phyloP scores from a whole-genome alignment of 2,113 vertebrate genomes.

The Corvus hawaiiensis region DNA sequence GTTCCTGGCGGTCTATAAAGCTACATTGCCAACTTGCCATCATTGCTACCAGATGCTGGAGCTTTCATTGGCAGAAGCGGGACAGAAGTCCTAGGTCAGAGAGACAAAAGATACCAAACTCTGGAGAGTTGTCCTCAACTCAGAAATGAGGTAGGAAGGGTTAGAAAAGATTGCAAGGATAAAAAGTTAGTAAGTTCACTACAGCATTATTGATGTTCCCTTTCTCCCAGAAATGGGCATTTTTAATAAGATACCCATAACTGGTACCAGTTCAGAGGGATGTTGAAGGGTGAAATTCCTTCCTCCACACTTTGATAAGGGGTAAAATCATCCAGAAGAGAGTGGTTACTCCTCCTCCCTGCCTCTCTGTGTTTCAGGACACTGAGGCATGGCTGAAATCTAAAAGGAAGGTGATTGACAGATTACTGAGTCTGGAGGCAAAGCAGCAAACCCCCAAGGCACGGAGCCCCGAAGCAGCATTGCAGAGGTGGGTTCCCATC shows the following conservation, averaged over 20 bases:
- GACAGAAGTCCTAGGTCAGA: neutral
- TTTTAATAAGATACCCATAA: neutral
- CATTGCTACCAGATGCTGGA: neutral
- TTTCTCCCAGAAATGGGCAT: neutral
- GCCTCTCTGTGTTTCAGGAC: constrained; percentile 31
- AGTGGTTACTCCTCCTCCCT: neutral
- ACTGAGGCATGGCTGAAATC: constrained; percentile 21
- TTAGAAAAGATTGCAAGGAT: neutral
- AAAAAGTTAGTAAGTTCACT: neutral
- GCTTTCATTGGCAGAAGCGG: neutral
- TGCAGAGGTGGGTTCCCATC: constrained; percentile 72
- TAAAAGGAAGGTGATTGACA: constrained; percentile 65
- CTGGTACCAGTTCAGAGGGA: neutral
- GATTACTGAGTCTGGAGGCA: constrained; percentile 65
- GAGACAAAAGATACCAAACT: neutral
- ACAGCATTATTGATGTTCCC: neutral
- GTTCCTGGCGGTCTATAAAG: neutral
- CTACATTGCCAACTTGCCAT: neutral
- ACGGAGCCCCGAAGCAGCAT: constrained; percentile 70
- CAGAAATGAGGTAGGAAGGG: neutral
- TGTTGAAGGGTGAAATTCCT: neutral
- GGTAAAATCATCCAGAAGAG: neutral
- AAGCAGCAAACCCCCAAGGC: constrained; percentile 58
- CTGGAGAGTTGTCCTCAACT: neutral
- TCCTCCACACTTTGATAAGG: neutral